A percentile compares a stretch with the other conserved stretches of the same genome.
Evolutionary conservation across 2,797 vertebrate species (phyloP).

Genomic region (Takifugu rubripes): DNA sequence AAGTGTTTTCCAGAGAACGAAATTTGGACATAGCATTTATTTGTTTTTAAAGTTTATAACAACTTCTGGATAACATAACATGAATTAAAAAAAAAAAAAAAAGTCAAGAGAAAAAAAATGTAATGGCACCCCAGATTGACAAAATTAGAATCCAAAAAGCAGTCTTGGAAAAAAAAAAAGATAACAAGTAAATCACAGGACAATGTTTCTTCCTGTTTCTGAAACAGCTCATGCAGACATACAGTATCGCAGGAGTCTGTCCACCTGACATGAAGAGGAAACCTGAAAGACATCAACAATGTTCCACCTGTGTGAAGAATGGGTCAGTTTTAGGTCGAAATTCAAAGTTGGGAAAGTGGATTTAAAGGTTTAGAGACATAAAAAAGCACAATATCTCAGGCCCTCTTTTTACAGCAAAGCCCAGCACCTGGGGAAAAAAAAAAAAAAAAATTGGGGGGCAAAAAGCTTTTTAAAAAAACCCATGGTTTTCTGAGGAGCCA

Average conservation of each 20-base stretch:
- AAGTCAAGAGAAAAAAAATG: conserved; percentile 47
- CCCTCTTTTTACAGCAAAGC: conserved; percentile 40
- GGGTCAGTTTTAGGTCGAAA: conserved; percentile 15
- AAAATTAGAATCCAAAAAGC: conserved; percentile 62
- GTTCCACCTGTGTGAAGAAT: conserved; percentile 23
- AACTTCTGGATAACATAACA: conserved; percentile 81
- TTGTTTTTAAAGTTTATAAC: conserved; percentile 81
- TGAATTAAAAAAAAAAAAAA: conserved; percentile 38
- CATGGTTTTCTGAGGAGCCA: conserved; percentile 53
- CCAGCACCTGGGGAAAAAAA: conserved; percentile 51
- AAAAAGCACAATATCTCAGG: conserved; percentile 7
- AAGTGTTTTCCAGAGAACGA: conserved; percentile 27
- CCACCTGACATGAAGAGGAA: conserved; percentile 3
- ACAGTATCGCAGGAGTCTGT: conserved; percentile 41
- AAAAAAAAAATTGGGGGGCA: not conserved
- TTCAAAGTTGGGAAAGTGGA: conserved; percentile 39
- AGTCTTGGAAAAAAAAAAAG: conserved; percentile 56
- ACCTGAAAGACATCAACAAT: conserved; percentile 30
- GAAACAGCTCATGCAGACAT: conserved; percentile 45
- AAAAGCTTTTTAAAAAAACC: conserved; percentile 41
- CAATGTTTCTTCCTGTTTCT: conserved; percentile 27
- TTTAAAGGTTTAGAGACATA: conserved; percentile 37
- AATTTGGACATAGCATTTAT: conserved; percentile 76
- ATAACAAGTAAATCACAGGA: conserved; percentile 61
- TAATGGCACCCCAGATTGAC: conserved; percentile 66